phyloP scores from a whole-genome alignment of 1,140 invertebrate genomes.

The Pararge aegeria region DNA sequence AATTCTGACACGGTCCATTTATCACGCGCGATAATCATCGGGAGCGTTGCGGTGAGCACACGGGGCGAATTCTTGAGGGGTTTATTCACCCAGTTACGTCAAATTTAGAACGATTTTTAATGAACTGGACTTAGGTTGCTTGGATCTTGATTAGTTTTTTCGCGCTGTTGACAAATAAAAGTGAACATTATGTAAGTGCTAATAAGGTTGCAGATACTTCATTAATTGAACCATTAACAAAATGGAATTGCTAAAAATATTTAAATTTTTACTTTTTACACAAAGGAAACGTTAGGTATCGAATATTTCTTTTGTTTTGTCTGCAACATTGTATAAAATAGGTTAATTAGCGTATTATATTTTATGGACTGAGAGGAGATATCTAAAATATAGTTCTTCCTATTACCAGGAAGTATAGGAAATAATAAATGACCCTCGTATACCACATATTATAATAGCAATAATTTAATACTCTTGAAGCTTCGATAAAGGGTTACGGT shows the following conservation, averaged over 20 bases:
- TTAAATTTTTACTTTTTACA: not conserved
- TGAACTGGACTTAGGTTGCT: slow-evolving; percentile 17
- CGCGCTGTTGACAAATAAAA: not conserved
- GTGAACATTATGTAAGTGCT: not conserved
- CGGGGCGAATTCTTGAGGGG: slow-evolving; percentile 62
- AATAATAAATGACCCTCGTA: no score
- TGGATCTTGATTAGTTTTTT: slow-evolving; percentile 15
- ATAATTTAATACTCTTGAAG: no score
- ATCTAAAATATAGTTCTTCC: no score
- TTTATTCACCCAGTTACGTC: slow-evolving; percentile 57
- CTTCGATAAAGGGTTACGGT: no score
- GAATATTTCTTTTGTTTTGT: no score
- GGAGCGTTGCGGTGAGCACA: slow-evolving; percentile 39
- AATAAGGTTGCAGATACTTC: not conserved
- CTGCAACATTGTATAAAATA: no score
- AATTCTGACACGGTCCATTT: slow-evolving; percentile 74
- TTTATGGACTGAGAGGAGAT: no score
- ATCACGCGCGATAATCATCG: slow-evolving; percentile 72
- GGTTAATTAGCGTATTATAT: no score
- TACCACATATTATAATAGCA: no score
- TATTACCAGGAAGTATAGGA: no score
- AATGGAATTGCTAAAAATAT: slow-evolving; percentile 1
- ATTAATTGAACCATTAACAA: not conserved
- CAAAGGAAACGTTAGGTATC: not conserved
- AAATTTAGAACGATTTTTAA: slow-evolving; percentile 36